A percentile compares a stretch with the other conserved stretches of the same genome.
These are phyloP conservation scores for Smutsia temminckii DNA, from an alignment of 2,797 vertebrate species.

Conservation along the genomic window DNA sequence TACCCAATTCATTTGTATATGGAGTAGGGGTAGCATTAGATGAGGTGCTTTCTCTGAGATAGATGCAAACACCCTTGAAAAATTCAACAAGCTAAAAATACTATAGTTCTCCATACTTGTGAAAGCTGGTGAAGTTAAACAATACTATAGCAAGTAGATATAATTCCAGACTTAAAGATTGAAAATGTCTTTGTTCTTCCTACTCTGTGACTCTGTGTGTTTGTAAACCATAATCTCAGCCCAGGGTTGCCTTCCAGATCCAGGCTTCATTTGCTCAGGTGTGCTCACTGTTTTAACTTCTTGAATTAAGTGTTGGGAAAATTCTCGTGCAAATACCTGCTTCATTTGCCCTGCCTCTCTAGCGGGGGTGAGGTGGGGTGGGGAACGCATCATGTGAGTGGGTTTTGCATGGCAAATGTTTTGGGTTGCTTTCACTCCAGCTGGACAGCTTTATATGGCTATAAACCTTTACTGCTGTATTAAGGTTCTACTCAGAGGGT, in stretches of 20 bases:
- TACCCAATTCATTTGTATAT: background rate
- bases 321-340: constrained; percentile 20
- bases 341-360: background rate
- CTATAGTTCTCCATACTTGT: background rate
- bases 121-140: background rate
- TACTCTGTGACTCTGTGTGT: background rate
- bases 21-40: background rate
- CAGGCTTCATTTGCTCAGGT: background rate
- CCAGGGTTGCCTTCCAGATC: background rate
- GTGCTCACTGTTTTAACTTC: background rate
- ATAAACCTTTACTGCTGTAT: constrained; percentile 71
- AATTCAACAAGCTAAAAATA: background rate
- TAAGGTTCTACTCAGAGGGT: constrained; percentile 64
- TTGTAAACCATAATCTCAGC: background rate
- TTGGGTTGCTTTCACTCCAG: constrained; percentile 63
- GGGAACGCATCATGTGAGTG: constrained; percentile 19
- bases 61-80: background rate
- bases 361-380: background rate
- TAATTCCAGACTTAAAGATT: background rate
- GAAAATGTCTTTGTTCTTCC: background rate
- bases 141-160: background rate
- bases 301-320: constrained; percentile 49
- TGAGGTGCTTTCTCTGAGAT: background rate
- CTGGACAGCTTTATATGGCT: constrained; percentile 69
- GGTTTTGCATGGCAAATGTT: constrained; percentile 59